Percentiles rank a stretch among this genome's conserved stretches.
phyloP scores from a whole-genome alignment of 2,113 vertebrate species.

The Isurus oxyrinchus region DNA sequence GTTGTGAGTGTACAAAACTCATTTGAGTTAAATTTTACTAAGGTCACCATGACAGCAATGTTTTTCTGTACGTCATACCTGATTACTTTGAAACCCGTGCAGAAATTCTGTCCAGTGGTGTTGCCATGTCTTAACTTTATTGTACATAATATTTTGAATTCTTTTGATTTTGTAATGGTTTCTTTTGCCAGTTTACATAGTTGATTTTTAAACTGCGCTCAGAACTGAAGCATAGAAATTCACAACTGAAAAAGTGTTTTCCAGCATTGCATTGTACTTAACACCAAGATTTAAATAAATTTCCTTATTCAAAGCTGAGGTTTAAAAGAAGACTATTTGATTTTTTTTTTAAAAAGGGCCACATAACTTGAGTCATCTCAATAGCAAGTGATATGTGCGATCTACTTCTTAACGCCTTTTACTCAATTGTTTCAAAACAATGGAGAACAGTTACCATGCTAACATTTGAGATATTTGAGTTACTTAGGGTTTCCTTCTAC shows the following conservation, averaged over 20 bases:
- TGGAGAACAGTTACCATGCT: not conserved
- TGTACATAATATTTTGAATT: not conserved
- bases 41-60: slow-evolving; percentile 1
- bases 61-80: not conserved
- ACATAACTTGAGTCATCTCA: not conserved
- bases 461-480: not conserved
- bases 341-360: not conserved
- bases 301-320: not conserved
- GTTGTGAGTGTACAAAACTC: not conserved
- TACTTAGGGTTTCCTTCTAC: not conserved
- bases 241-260: not conserved
- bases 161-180: not conserved
- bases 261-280: not conserved
- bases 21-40: slow-evolving; percentile 22
- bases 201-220: not conserved
- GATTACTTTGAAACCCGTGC: not conserved
- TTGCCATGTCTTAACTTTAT: not conserved
- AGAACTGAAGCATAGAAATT: not conserved
- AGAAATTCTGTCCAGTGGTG: not conserved
- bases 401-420: not conserved
- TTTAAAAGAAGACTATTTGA: not conserved
- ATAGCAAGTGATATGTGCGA: not conserved
- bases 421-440: not conserved
- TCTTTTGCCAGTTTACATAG: not conserved
- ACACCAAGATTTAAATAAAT: not conserved